phyloP scores from a whole-genome alignment of 2,113 vertebrate species.

The Anser brachyrhynchus region DNA sequence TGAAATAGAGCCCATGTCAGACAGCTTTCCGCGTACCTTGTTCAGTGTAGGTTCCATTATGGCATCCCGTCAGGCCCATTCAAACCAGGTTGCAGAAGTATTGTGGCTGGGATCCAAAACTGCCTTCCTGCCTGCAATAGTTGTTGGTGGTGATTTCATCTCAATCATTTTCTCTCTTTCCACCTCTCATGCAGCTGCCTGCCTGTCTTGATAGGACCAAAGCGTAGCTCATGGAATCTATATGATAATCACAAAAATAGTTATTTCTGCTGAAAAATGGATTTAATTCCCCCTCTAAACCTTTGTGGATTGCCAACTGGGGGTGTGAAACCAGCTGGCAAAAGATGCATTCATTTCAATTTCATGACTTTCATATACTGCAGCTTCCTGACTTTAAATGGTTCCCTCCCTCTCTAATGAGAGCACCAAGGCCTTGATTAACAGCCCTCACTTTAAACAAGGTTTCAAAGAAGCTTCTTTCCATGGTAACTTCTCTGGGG shows the following conservation, averaged over 20 bases:
- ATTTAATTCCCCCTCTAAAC: constrained; percentile 68
- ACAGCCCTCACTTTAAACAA: constrained; percentile 32
- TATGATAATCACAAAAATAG: constrained; percentile 69
- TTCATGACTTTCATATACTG: constrained; percentile 55
- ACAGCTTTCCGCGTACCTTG: not conserved
- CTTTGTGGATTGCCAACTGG: constrained; percentile 70
- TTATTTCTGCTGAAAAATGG: constrained; percentile 66
- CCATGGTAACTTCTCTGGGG: not conserved
- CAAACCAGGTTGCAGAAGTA: constrained; percentile 33
- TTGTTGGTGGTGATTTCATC: constrained; percentile 53
- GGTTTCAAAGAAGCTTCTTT: constrained; percentile 46
- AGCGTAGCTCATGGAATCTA: constrained; percentile 64
- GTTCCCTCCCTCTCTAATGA: constrained; percentile 36
- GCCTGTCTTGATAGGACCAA: constrained; percentile 60
- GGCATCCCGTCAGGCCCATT: constrained; percentile 46
- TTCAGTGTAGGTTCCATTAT: not conserved
- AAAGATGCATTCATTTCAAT: constrained; percentile 48
- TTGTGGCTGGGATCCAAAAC: not conserved
- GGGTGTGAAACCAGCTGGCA: constrained; percentile 74
- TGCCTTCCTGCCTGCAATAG: constrained; percentile 26
- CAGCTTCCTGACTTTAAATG: constrained; percentile 33
- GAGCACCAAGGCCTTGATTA: constrained; percentile 42
- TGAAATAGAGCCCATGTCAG: constrained; percentile 23
- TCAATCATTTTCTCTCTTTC: constrained; percentile 49
- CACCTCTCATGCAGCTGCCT: constrained; percentile 67